These are phyloP conservation scores for Ranitomeya variabilis DNA, from an alignment of 2,113 vertebrate genomes.

Conservation along the genomic window DNA sequence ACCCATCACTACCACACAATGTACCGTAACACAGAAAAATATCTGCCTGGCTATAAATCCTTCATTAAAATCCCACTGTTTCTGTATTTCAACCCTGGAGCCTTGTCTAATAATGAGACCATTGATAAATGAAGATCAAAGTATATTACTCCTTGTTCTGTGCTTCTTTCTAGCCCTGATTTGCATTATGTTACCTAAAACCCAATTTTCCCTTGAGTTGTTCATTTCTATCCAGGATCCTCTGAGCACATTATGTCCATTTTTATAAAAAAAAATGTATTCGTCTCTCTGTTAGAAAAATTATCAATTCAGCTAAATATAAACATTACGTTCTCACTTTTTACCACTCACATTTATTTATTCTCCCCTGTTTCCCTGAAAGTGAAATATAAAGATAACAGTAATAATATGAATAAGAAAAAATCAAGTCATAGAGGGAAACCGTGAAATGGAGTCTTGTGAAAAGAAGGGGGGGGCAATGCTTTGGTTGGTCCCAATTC, in stretches of 20 bases:
- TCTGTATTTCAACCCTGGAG: neutral
- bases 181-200: constrained; percentile 42
- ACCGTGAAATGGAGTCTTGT: too few relatives aligned
- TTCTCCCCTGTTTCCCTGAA: too few relatives aligned
- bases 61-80: neutral
- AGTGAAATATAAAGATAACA: too few relatives aligned
- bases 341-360: too few relatives aligned
- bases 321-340: neutral
- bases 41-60: neutral
- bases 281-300: neutral
- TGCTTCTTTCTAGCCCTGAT: constrained; percentile 1
- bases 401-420: too few relatives aligned
- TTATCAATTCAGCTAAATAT: neutral
- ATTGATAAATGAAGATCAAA: constrained; percentile 46
- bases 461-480: too few relatives aligned
- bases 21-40: neutral
- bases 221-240: neutral
- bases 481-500: too few relatives aligned
- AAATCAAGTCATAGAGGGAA: too few relatives aligned
- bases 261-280: neutral
- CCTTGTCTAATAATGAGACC: constrained; percentile 3
- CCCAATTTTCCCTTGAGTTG: neutral
- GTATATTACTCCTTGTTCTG: neutral
- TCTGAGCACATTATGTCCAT: neutral
- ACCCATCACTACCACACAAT: neutral